Evolutionary conservation across 1,140 invertebrate genomes (phyloP), one percentile per base, ranked within the genome.

Genomic region (Ceratina japonica): DNA sequence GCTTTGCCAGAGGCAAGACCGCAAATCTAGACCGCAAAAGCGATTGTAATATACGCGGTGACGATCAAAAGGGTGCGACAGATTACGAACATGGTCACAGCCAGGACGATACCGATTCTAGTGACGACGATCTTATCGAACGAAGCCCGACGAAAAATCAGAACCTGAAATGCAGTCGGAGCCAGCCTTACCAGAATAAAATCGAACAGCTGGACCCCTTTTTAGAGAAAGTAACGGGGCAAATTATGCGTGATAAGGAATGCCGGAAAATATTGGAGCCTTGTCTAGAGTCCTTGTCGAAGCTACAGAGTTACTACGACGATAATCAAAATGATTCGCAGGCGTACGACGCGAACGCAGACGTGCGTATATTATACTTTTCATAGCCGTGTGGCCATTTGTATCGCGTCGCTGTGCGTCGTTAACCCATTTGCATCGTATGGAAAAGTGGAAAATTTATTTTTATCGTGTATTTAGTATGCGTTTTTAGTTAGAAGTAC

Each of bases 231-330:
- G 86, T 78, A 1, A 86, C 83, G 16, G 79, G 87, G 24, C 64
- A 85, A n/a, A 88, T 90, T 8, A 13, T 90, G 0, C 84, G 74
- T 0, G 85, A 88, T 59, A 78, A 73, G 44, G 75, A 87, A 2
- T 87, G 81, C 64, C 81, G 84, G 12, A 77, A 88, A 51, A 86
- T 83, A 56, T 63, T 90, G 27, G 85, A 87, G 54, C 68, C n/a
- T n/a, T n/a, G n/a, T n/a, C n/a, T n/a, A n/a, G n/a, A n/a, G n/a
- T n/a, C n/a, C n/a, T n/a, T n/a, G n/a, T n/a, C n/a, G n/a, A n/a
- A n/a, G n/a, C n/a, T n/a, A n/a, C n/a, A n/a, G n/a, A n/a, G n/a
- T 8, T 52, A 0, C 15, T n/a, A 8, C 3, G 5, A 27, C 10
- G n/a, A 3, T 12, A 18, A 31, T 31, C 24, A 31, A 24, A 18